Base-by-base conservation (phyloP, 2,888 invertebrate genomes). In the Eustalomyia histrio region DNA sequence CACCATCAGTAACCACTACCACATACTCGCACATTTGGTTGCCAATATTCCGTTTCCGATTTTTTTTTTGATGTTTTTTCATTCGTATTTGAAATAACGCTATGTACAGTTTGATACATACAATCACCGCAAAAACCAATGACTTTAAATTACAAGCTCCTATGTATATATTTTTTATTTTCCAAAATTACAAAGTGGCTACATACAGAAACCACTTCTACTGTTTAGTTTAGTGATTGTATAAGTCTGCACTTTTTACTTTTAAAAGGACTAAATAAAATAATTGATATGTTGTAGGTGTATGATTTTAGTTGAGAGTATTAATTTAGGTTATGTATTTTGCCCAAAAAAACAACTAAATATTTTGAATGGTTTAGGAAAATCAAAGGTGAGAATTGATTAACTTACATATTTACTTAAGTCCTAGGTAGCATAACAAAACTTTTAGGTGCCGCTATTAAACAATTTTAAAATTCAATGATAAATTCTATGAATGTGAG, bases 81-180 rank as follows among this genome's bases (percentile, higher is more conserved):
- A 18, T 69, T 60, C 21, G 53, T 55, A 68, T 73, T 68, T 67
- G 67, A 67, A 79, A 55, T 61, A 73, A 33, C 50, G 61, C 67
- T 61, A 67, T 79, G 67, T 78, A 61, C 67, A 75, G 71, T 80
- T 80, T 67, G 61, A 58, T 50, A 72, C 61, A 63, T 50, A 58
- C 61, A 78, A 75, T 75, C 65, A 75, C 81, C 81, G 33, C 81
- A 81, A 81, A 78, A 81, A 71, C 79, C 81, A 63, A 75, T 78
- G 81, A 78, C 81, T 81, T 81, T 78, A 81, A 81, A 81, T 81
- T 78, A 78, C 81, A 78, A 75, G 61, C 55, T 63, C 68, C n/a
- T n/a, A n/a, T 53, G 47, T 57, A 33, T 18, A 67, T 65, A 65
- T 78, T 74, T 76, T 76, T 76, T 64, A 47, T 57, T 35, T 76